Percentiles rank a stretch among this genome's conserved stretches.
Evolutionary conservation across 2,113 vertebrate genomes (phyloP).

Genomic region (rat (Rattus norvegicus)): GRCr8 NC_086033.1:13759501-13760000

Average conservation of each 20-base stretch:
- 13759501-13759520: not conserved
- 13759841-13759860: not conserved
- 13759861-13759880: too few species aligned
- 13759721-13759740: not conserved
- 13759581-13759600: not conserved
- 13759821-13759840: rapidly evolving
- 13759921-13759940: not conserved
- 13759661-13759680: not conserved
- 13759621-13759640: not conserved
- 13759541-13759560: not conserved
- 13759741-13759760: not conserved
- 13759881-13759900: not conserved
- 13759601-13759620: not conserved
- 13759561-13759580: too few species aligned
- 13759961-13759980: not conserved
- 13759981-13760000: not conserved
- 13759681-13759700: too few species aligned
- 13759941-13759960: not conserved
- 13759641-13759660: not conserved
- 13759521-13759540: not conserved
- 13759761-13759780: not conserved
- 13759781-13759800: not conserved
- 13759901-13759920: not conserved
- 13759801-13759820: not conserved
- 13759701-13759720: not conserved